phyloP scores from a whole-genome alignment of 2,113 vertebrate genomes.

The Oceanodroma tethys region DNA sequence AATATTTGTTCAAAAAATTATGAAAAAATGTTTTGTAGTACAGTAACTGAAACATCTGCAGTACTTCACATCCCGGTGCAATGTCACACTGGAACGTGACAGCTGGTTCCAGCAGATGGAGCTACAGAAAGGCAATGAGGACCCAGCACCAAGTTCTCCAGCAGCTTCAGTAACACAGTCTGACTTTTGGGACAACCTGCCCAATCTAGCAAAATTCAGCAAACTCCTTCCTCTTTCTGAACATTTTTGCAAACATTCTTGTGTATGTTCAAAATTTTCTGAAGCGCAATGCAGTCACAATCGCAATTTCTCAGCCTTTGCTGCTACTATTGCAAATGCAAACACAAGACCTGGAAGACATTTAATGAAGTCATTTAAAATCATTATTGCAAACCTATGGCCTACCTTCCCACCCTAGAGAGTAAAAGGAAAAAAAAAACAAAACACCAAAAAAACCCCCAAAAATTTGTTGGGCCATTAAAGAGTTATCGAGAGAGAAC shows the following conservation, averaged over 20 bases:
- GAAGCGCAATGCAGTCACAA: background rate
- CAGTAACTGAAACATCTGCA: background rate
- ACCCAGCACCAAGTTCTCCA: background rate
- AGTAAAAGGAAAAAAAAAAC: background rate
- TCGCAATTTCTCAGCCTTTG: background rate
- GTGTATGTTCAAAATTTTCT: background rate
- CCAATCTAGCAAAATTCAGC: background rate
- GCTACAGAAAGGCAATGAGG: background rate
- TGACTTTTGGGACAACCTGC: background rate
- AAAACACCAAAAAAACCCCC: no score
- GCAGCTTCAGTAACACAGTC: background rate
- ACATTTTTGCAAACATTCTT: background rate
- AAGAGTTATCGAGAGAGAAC: background rate
- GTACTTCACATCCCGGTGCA: rapidly evolving
- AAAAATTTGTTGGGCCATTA: background rate
- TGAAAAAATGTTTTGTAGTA: background rate
- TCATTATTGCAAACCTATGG: background rate
- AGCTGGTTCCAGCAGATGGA: constrained; percentile 39
- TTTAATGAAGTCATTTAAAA: background rate
- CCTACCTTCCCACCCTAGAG: background rate
- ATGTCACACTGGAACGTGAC: background rate
- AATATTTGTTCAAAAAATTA: background rate
- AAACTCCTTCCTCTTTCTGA: background rate
- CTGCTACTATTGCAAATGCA: background rate
- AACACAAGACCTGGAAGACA: background rate